These are phyloP conservation scores for Paradoxurus hermaphroditus DNA, from an alignment of 2,113 vertebrate genomes.

Conservation along the genomic window DNA sequence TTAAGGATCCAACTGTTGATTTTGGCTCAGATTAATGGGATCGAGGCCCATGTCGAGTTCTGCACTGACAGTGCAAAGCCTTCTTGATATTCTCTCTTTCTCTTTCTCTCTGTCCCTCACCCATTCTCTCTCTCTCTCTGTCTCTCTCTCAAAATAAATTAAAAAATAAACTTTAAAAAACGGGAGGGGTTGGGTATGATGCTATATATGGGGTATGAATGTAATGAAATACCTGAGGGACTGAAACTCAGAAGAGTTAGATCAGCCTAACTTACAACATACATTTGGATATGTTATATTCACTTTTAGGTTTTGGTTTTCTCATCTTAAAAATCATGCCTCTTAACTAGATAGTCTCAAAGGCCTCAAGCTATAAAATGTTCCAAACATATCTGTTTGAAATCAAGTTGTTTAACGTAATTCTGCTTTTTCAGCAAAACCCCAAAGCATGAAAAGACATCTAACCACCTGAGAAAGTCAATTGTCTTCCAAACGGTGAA, in stretches of 20 bases:
- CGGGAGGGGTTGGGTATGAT: background rate
- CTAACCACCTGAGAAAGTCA: conserved; percentile 45
- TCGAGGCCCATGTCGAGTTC: too few relatives aligned
- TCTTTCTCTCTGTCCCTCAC: too few relatives aligned
- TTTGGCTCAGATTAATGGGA: too few relatives aligned
- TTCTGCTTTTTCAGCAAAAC: background rate
- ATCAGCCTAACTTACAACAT: background rate
- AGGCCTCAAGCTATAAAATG: background rate
- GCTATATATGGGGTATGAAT: background rate
- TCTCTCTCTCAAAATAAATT: too few relatives aligned
- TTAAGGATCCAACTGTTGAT: too few relatives aligned
- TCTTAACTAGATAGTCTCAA: conserved; percentile 18
- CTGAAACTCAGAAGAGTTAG: background rate
- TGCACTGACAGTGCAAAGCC: too few relatives aligned
- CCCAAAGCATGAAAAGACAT: conserved; percentile 4
- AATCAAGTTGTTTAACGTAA: background rate
- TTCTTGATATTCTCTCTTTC: too few relatives aligned
- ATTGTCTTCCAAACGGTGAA: conserved; percentile 53
- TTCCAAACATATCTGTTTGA: conserved; percentile 36
- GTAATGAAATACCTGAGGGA: background rate
- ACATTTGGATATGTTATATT: background rate
- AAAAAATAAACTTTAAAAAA: background rate
- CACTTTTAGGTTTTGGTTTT: background rate
- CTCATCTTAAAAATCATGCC: conserved; percentile 18
- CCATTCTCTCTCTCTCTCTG: too few relatives aligned